phyloP scores from a whole-genome alignment of 2,797 vertebrate genomes.

The Rachycentron canadum region DNA sequence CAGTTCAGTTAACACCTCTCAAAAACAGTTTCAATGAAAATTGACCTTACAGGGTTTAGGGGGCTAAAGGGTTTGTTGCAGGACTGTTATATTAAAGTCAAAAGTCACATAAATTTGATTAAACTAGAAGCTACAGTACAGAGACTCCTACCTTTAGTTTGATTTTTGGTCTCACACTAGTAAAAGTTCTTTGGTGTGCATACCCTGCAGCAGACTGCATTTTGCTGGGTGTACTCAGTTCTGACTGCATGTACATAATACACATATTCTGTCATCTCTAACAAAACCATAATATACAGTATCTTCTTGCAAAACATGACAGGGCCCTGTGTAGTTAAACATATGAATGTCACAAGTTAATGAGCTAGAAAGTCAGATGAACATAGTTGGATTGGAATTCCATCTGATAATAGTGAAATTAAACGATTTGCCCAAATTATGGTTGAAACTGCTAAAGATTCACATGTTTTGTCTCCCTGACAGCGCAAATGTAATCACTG shows the following conservation, averaged over 20 bases:
- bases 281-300: conserved; percentile 24
- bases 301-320: conserved; percentile 31
- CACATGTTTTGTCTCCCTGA: conserved; percentile 69
- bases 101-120: neutral
- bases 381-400: conserved; percentile 47
- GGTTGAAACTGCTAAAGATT: conserved; percentile 57
- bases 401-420: conserved; percentile 60
- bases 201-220: neutral
- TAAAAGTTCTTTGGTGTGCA: neutral
- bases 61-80: neutral
- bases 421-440: conserved; percentile 51
- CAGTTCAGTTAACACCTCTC: no score
- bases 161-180: neutral
- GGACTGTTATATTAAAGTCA: neutral
- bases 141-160: neutral
- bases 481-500: conserved; percentile 65
- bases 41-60: no score
- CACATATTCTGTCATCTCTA: neutral
- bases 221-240: neutral
- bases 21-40: no score
- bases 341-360: conserved; percentile 50
- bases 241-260: neutral
- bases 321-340: conserved; percentile 12
- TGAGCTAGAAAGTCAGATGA: conserved; percentile 51
- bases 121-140: neutral